A percentile compares a stretch with the other conserved stretches of the same genome.
phyloP scores from a whole-genome alignment of 2,113 vertebrate genomes.

The Chionomys nivalis region DNA sequence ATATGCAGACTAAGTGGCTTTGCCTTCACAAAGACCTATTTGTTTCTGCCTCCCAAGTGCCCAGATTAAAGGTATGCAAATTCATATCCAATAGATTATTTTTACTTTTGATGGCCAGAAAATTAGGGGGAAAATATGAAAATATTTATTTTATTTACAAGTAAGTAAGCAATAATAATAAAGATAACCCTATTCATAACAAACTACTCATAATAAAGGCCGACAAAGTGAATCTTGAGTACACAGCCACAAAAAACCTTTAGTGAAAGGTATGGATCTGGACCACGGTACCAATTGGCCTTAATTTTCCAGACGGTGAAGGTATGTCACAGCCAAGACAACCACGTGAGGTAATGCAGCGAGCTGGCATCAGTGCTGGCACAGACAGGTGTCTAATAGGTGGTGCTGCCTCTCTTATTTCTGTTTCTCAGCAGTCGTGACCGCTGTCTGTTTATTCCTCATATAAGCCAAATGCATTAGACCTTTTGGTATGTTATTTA shows the following conservation, averaged over 20 bases:
- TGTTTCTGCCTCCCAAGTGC: background rate
- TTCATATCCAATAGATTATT: background rate
- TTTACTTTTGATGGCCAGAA: background rate
- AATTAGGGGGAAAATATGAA: slow-evolving; percentile 26
- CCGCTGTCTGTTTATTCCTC: background rate
- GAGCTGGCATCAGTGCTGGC: background rate
- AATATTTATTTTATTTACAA: background rate
- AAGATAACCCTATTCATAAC: background rate
- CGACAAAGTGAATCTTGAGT: background rate
- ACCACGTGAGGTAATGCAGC: background rate
- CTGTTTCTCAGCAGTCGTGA: background rate
- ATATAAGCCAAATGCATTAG: background rate
- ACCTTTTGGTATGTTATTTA: background rate
- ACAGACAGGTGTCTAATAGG: background rate
- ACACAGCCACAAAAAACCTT: background rate
- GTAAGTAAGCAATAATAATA: background rate
- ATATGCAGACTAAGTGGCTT: background rate
- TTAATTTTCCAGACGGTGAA: background rate
- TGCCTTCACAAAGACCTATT: background rate
- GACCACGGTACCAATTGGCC: background rate
- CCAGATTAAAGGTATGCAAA: background rate
- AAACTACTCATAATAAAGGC: background rate
- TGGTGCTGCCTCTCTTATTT: background rate
- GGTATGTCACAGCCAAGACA: background rate
- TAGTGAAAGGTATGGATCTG: background rate